A percentile compares a stretch with the other conserved stretches of the same genome.
Evolutionary conservation across 2,113 vertebrate species (phyloP).

Genomic region (Melanocharis versteri): DNA sequence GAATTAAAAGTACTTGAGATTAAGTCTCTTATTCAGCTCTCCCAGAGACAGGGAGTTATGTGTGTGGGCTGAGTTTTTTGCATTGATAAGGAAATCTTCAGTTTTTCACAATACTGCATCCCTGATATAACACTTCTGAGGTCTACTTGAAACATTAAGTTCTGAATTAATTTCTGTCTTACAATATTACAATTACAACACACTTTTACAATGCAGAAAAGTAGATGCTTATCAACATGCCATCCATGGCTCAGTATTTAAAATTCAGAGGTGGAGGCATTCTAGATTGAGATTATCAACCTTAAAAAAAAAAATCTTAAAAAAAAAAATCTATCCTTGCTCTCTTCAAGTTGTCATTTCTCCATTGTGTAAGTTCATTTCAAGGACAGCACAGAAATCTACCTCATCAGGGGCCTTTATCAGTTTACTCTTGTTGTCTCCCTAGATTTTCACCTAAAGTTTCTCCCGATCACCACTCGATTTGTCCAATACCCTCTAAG

Average conservation of each 20-base stretch:
- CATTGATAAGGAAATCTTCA: not conserved
- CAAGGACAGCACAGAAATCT: not conserved
- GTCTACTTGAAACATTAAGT: not conserved
- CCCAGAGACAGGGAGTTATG: not conserved
- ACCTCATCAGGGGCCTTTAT: not conserved
- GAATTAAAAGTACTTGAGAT: not conserved
- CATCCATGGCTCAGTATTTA: not conserved
- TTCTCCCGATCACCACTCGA: not conserved
- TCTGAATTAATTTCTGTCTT: not conserved
- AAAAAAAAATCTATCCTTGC: not conserved
- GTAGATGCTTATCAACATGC: not conserved
- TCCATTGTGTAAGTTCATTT: not conserved
- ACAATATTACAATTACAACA: not conserved
- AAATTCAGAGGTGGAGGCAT: not conserved
- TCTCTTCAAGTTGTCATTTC: not conserved
- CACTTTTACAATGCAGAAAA: not conserved
- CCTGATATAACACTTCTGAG: not conserved
- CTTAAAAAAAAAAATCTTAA: not conserved
- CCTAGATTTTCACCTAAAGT: not conserved
- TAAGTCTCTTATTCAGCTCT: not conserved
- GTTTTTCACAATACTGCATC: not conserved
- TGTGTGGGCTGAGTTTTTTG: fast-evolving
- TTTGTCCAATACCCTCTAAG: not conserved
- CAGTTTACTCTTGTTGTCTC: not conserved
- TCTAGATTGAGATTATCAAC: not conserved